Base-by-base conservation (phyloP, 2,888 invertebrate genomes). In the Mystacides longicornis region DNA sequence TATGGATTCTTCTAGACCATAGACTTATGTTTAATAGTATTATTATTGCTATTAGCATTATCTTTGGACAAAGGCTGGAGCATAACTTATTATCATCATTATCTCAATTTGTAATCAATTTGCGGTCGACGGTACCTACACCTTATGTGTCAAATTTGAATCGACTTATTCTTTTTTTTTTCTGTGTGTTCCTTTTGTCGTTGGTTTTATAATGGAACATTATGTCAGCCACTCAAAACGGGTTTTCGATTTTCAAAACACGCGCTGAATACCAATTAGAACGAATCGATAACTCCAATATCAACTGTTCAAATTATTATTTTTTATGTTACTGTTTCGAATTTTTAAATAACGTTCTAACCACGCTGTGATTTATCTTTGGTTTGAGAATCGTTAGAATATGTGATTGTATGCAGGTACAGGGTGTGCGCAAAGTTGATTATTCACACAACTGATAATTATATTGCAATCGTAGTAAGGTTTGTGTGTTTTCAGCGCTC, bases 81-180 rank as follows among this genome's bases (percentile, higher is more conserved):
- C 11, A 27, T 27, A 27, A 14, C 37, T 37, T 37, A 37, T 37
- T 37, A 37, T 37, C 37, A 14, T 37, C 37, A 37, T 37, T 37
- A 37, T 37, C 37, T 37, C 37, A 37, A 37, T 37, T 37, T 37
- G 37, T 37, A 37, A 37, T 37, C 37, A 37, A 37, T 37, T 37
- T 37, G 37, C 37, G 37, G 37, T 37, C 37, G 14, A 16, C 16
- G 37, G 37, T 37, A 37, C n/a, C n/a, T n/a, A n/a, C 37, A 37
- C 37, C 37, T 37, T 37, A 14, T 37, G 37, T 37, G 37, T 37
- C 37, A 37, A 37, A 37, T 37, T 37, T 14, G 16, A 37, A 37
- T 37, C n/a, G n/a, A n/a, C n/a, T n/a, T n/a, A 7, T 3, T 37
- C n/a, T 37, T 37, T 16, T 37, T 37, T 37, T 7, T 37, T 37